Base-by-base conservation (phyloP, 1,140 invertebrate genomes). In the Rhizoglyphus robini region DNA sequence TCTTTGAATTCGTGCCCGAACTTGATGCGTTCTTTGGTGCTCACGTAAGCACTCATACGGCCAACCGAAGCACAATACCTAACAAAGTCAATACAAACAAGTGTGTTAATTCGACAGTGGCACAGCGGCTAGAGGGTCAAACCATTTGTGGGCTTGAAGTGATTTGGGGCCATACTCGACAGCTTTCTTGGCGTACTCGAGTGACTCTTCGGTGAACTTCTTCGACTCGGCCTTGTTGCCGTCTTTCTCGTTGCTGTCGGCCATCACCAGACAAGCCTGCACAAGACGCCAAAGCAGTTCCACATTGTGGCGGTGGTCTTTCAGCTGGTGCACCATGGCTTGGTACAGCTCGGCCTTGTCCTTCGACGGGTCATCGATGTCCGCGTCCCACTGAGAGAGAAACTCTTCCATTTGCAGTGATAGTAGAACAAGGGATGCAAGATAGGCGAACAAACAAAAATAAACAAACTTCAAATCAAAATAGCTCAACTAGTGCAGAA, bases 281-380 rank as follows among this genome's bases (percentile, higher is more conserved):
- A 83, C 81, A 47, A 85, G 74, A 70, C 86, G 76, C 85, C 86
- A 89, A 47, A 83, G 74, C 69, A 84, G 75, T 67, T 76, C 72
- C 4, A 68, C 60, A 66, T 70, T 68, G n/a, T n/a, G n/a, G n/a
- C 18, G 30, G 58, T 60, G 68, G 2, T 30, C 8, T 8, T 67
- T 38, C 18, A 69, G 66, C 0, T 67, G 36, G 2, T 67, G 47
- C 29, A 30, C 46, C 70, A 71, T 20, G 4, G 65, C 32, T 2
- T 5, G 1, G 29, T 63, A 63, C 3, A 63, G 18, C 34, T 63
- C 31, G 8, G n/a, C n/a, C 4, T 3, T 59, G 25, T 63, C 61
- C 2, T 2, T 23, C 2, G n/a, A 1, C 3, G 38, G 20, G 29
- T 47, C 8, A 2, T 61, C 61, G 3, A 63, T 36, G 18, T 63